Evolutionary conservation across 2,888 invertebrate species (phyloP).

Genomic region (Cynaeus angustus): DNA sequence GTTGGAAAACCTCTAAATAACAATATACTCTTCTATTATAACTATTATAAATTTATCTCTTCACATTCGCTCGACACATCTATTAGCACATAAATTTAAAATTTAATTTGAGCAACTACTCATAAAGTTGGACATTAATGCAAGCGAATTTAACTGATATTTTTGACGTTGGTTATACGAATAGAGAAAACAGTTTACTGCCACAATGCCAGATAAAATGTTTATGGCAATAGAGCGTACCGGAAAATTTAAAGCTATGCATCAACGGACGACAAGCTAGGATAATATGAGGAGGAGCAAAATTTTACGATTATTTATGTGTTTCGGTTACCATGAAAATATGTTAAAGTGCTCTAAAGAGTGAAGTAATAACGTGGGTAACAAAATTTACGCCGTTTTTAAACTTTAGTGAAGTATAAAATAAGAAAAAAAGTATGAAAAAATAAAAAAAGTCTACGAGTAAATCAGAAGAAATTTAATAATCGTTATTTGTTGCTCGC

Average conservation of each 20-base stretch:
- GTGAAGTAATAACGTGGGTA: no score
- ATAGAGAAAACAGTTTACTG: not conserved
- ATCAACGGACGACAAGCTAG: not conserved
- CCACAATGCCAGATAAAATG: not conserved
- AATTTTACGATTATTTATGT: no score
- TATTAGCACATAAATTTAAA: not conserved
- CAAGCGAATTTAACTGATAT: conserved; percentile 1
- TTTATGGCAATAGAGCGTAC: not conserved
- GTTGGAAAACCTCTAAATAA: no score
- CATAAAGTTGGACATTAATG: conserved; percentile 4
- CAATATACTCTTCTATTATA: not conserved
- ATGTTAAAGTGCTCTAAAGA: no score
- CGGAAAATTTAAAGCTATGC: not conserved
- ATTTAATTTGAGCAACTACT: conserved; percentile 1
- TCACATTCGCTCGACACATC: not conserved
- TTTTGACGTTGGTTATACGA: not conserved
- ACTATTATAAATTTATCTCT: not conserved
- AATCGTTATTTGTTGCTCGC: no score
- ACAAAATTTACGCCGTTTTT: no score
- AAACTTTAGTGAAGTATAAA: no score
- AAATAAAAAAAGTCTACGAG: no score
- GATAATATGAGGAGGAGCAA: no score
- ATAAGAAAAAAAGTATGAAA: no score
- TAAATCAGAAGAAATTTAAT: no score
- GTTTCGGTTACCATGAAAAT: no score